Conservation (phyloP, 2,113 vertebrate genomes). For the Forbesichthys papilliferus region DNA sequence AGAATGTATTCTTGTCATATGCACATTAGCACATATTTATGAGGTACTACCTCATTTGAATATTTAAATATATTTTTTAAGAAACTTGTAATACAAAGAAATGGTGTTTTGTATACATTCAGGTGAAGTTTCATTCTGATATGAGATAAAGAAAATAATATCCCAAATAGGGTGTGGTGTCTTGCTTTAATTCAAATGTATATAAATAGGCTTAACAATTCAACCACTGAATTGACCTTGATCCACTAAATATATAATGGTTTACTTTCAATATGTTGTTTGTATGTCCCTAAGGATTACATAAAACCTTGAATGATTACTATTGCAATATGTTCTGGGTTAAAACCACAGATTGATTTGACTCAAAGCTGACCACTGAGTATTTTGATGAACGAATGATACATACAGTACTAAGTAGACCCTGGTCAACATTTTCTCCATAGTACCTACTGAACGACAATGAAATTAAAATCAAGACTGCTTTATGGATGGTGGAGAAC, state of each 20-base stretch:
- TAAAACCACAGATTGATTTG: conserved; percentile 3
- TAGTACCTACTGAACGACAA: conserved; percentile 93
- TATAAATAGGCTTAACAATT: not conserved
- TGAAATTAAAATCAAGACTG: conserved; percentile 90
- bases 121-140: too few species aligned
- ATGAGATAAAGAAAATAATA: too few species aligned
- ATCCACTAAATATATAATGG: not conserved
- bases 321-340: not conserved
- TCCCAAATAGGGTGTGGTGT: too few species aligned
- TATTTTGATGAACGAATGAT: too few species aligned
- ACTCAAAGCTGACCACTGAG: not conserved
- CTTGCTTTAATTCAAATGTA: too few species aligned
- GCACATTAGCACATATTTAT: too few species aligned
- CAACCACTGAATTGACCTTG: not conserved
- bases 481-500: conserved; percentile 95
- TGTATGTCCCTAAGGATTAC: conserved; percentile 6
- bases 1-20: too few species aligned
- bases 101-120: too few species aligned
- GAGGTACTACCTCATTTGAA: too few species aligned
- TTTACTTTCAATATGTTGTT: conserved; percentile 1
- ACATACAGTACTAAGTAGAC: too few species aligned
- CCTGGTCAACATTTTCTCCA: not conserved
- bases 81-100: too few species aligned
- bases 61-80: too few species aligned
- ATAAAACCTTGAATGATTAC: conserved; percentile 2